Evolutionary conservation across 2,888 invertebrate species (phyloP), one percentile per base, ranked within the genome.

Genomic region (Andrena dorsata): DNA sequence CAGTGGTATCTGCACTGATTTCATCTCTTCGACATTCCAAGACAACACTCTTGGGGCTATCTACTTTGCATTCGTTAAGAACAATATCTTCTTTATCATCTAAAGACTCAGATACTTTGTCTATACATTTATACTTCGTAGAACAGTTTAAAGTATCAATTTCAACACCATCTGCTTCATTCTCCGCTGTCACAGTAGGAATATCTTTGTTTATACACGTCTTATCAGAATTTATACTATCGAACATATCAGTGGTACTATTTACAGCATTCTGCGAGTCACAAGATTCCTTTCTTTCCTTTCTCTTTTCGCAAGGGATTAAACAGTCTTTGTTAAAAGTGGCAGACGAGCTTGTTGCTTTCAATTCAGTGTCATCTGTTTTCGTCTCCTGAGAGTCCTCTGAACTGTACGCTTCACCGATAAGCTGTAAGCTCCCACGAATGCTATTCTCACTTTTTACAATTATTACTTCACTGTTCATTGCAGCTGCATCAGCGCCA

Each of bases 341-440:
- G 63, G 35, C 4, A 5, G 80, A 23, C 26, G 51, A 4, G 32
- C 8, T 56, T 30, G 68, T 41, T 61, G 71, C 63, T 8, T 35
- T 69, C 1, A 41, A 10, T 13, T 87, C 80, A 3, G 1, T n/a
- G 10, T 84, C 81, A 53, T 71, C 75, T 13, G 26, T 0, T 60
- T 8, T 79, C 2, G 71, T 81, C 41, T 89, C 90, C 79, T 92
- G 90, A 41, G 92, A 92, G 81, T 92, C 92, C n/a, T 92, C 92
- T 4, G 91, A 92, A 58, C 82, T 88, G 61, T 92, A 92, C 61
- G 90, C 89, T 79, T 92, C 92, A 30, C 90, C 91, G 65, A 92
- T 92, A 23, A 92, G 84, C 75, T 90, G 88, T 28, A 92, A 86
- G 84, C 92, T 92, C 47, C 86, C 72, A 60, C 76, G 76, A 65